Conservation (phyloP, 2,113 vertebrate genomes). For the Mormyrus iriodes region DNA sequence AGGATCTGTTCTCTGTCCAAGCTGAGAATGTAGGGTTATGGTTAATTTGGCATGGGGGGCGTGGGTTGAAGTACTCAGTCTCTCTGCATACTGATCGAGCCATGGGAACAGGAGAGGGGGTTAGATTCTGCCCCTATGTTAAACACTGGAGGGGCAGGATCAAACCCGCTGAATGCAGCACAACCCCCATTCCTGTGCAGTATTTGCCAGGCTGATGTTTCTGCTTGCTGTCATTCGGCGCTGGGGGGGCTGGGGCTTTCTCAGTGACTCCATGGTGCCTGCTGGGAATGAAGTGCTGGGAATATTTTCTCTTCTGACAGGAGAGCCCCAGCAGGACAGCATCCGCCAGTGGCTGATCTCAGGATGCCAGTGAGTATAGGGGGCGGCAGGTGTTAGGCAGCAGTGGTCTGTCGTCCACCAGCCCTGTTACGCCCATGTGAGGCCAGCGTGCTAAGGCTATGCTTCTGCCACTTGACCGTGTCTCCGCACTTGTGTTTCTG, state of each 20-base stretch:
- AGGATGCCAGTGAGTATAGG: background rate
- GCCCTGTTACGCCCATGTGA: background rate
- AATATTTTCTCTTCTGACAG: background rate
- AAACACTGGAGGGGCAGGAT: background rate
- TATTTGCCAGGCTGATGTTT: background rate
- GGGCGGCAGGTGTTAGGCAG: background rate
- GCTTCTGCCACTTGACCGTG: background rate
- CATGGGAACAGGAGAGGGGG: background rate
- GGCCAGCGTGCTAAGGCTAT: background rate
- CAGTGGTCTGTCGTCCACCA: background rate
- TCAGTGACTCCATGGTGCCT: background rate
- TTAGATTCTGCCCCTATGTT: background rate
- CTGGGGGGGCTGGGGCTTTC: background rate
- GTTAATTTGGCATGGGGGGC: background rate
- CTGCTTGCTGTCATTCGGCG: background rate
- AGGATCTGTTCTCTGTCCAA: background rate
- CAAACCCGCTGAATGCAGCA: too few relatives aligned
- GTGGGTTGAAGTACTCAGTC: background rate
- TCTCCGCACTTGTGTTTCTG: background rate
- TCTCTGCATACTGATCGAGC: background rate
- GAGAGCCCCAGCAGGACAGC: constrained; percentile 1
- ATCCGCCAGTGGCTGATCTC: background rate
- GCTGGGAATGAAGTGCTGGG: background rate
- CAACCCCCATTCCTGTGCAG: background rate
- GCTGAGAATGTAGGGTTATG: background rate